These are phyloP conservation scores for Phortica okadai DNA, from an alignment of 2,888 invertebrate genomes.

Conservation along the genomic window DNA sequence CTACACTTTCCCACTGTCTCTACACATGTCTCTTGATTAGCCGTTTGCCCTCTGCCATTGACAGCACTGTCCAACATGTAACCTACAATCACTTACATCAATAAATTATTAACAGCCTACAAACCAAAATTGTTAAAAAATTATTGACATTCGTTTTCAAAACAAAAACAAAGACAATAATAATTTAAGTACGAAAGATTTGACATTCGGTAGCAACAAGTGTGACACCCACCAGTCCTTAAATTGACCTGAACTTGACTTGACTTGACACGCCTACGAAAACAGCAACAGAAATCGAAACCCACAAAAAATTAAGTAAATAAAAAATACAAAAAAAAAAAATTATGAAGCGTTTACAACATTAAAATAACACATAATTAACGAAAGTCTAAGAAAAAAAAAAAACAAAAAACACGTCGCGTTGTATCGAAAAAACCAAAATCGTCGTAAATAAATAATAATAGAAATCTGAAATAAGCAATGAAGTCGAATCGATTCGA, in stretches of 20 bases:
- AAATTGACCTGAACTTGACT: constrained; percentile 10
- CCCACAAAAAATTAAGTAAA: background rate
- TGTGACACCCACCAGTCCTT: background rate
- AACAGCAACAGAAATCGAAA: background rate
- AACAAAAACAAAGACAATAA: background rate
- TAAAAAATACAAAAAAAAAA: background rate
- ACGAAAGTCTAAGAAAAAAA: background rate
- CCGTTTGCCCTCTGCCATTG: too few relatives aligned
- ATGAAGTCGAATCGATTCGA: background rate
- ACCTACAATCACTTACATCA: too few relatives aligned
- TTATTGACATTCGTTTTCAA: too few relatives aligned
- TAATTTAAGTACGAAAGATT: background rate
- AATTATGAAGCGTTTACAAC: constrained; percentile 13
- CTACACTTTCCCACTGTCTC: too few relatives aligned
- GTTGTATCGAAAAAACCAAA: background rate
- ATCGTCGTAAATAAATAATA: background rate
- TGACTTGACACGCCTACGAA: constrained; percentile 3
- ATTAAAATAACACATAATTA: constrained; percentile 22
- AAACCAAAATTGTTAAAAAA: too few relatives aligned
- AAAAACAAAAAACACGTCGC: background rate
- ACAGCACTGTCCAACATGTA: too few relatives aligned
- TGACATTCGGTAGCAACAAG: background rate
- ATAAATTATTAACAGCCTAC: too few relatives aligned
- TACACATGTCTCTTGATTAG: too few relatives aligned
- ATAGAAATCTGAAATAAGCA: background rate